Base-by-base conservation (phyloP, 2,797 vertebrate genomes). In the Mormyrus hasselquistii region DNA sequence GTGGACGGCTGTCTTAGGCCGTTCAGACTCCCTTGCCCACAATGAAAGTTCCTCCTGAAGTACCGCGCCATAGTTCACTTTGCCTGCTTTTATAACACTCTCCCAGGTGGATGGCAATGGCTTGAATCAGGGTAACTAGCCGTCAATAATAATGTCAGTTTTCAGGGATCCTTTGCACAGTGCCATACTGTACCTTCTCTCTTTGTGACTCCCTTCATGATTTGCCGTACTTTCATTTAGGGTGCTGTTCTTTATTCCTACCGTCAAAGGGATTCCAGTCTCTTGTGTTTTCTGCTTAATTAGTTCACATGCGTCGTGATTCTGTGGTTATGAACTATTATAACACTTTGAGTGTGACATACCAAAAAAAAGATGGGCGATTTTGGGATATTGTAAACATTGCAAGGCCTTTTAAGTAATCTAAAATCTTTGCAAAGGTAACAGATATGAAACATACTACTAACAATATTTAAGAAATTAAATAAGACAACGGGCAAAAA, bases 81-180 rank as follows among this genome's bases (percentile, higher is more conserved):
- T 41, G 69, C 16, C 25, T 52, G 29, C 49, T 85, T 50, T 52
- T 52, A 85, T 8, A 44, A 62, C 29, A n/a, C 16, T n/a, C 34
- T 29, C 25, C 55, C 2, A 53, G 34, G 25, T 41, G 85, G 16
- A 62, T 57, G 55, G 86, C 34, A 38, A 47, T 87, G 10, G 52
- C 25, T 41, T 57, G 29, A 87, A 62, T 87, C 86, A 87, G 86
- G 86, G 86, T 87, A 87, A 41, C 52, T 57, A 87, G 52, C 52
- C 29, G 12, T 87, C 52, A 86, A 55, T 53, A 83, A 83, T 16
- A 85, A 85, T 41, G 55, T 59, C 86, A 16, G 34, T 38, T 62
- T 87, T 62, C 86, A 62, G 86, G 86, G 86, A 87, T 41, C 8
- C 22, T 85, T 29, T 87, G 86, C 19, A 6, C 86, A 6, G 85